Percentiles rank a stretch among this genome's conserved stretches.
phyloP scores from a whole-genome alignment of 2,888 invertebrate species.

The Sesia bembeciformis region DNA sequence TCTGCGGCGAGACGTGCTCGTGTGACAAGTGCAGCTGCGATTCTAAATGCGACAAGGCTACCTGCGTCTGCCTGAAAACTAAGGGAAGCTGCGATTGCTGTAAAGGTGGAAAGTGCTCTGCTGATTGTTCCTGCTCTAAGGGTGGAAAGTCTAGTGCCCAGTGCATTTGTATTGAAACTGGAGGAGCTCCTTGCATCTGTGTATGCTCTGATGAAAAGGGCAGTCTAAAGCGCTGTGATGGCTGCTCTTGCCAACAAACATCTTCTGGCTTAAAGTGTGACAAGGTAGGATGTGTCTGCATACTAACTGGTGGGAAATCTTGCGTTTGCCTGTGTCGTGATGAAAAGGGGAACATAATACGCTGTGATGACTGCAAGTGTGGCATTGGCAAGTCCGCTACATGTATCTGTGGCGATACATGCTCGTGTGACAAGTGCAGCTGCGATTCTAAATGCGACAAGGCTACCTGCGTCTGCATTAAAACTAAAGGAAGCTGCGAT shows the following conservation, averaged over 20 bases:
- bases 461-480: slow-evolving; percentile 7
- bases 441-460: slow-evolving; percentile 6
- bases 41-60: slow-evolving; percentile 3
- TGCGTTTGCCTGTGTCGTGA: slow-evolving; percentile 20
- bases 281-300: slow-evolving; percentile 15
- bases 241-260: not conserved
- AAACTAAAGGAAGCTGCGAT: slow-evolving; percentile 10
- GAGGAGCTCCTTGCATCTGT: not conserved
- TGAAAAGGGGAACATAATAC: slow-evolving; percentile 12
- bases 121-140: slow-evolving; percentile 5
- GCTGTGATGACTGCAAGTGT: slow-evolving; percentile 25
- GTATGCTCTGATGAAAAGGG: not conserved
- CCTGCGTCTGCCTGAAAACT: slow-evolving; percentile 9
- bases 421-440: not conserved
- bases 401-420: not conserved
- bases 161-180: not conserved
- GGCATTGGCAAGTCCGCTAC: not conserved
- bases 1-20: not conserved
- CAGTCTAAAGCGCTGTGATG: not conserved
- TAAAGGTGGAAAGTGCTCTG: slow-evolving; percentile 8
- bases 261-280: slow-evolving; percentile 8
- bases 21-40: not conserved
- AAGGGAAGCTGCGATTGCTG: slow-evolving; percentile 13
- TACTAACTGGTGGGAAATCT: slow-evolving; percentile 14
- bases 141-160: not conserved